These are phyloP conservation scores for Eucriotettix oculatus DNA, from an alignment of 2,888 invertebrate species.

Conservation along the genomic window DNA sequence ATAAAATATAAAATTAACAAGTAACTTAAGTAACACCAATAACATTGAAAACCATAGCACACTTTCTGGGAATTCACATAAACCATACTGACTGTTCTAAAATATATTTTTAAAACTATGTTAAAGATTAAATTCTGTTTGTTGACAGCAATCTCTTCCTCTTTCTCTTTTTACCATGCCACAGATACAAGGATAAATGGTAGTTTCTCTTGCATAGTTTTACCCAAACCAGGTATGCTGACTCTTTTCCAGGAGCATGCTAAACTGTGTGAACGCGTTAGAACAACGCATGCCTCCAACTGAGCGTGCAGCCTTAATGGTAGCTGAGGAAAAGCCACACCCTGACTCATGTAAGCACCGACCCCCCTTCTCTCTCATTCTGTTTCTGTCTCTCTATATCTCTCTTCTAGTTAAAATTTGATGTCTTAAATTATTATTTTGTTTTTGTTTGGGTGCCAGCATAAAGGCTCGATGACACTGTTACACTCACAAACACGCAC, in stretches of 20 bases:
- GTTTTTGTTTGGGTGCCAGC: conserved; percentile 4
- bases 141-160: no score
- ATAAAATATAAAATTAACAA: no score
- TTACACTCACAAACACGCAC: conserved; percentile 1
- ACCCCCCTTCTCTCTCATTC: conserved; percentile 19
- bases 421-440: conserved; percentile 1
- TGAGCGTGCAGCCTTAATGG: conserved; percentile 59
- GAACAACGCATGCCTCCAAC: conserved; percentile 75
- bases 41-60: no score
- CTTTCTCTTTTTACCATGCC: no score
- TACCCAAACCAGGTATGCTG: conserved; percentile 30
- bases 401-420: background rate
- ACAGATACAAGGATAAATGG: no score
- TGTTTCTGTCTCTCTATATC: conserved; percentile 13
- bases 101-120: no score
- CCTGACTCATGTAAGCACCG: conserved; percentile 62
- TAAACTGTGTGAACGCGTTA: conserved; percentile 87
- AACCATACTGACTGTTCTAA: no score
- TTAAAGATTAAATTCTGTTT: no score
- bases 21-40: no score
- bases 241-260: conserved; percentile 71
- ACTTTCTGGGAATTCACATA: no score
- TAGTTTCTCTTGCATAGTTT: conserved; percentile 24
- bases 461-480: background rate
- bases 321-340: conserved; percentile 61